phyloP scores from a whole-genome alignment of 2,888 invertebrate genomes.

The Tetragnatha montana region DNA sequence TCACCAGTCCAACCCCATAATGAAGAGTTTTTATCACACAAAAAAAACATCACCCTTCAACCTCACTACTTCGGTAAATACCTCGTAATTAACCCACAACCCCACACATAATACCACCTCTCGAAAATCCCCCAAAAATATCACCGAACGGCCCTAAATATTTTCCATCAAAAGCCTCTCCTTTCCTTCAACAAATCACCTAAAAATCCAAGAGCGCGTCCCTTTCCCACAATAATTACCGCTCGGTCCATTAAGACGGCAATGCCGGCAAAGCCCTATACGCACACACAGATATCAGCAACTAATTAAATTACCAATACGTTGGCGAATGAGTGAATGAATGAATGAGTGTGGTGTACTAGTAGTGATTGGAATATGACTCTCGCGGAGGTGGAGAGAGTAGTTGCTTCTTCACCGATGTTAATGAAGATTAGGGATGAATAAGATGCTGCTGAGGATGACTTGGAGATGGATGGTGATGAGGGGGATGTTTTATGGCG shows the following conservation, averaged over 20 bases:
- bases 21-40: no score
- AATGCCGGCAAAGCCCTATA: background rate
- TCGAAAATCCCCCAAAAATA: background rate
- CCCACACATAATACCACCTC: background rate
- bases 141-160: background rate
- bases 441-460: no score
- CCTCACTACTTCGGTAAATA: no score
- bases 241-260: conserved; percentile 5
- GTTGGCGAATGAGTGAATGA: background rate
- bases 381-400: conserved; percentile 31
- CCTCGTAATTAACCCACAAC: background rate
- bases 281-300: conserved; percentile 45
- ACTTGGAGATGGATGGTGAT: conserved; percentile 55
- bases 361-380: no score
- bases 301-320: conserved; percentile 58
- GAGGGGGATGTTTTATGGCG: background rate
- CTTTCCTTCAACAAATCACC: background rate
- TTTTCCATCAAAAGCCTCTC: background rate
- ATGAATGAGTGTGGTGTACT: background rate
- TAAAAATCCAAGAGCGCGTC: conserved; percentile 13
- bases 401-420: conserved; percentile 12
- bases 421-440: conserved; percentile 51
- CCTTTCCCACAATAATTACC: conserved; percentile 44
- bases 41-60: no score
- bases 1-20: no score